phyloP scores from a whole-genome alignment of 23 tunicate genomes.

The Trididemnum clinides region DNA sequence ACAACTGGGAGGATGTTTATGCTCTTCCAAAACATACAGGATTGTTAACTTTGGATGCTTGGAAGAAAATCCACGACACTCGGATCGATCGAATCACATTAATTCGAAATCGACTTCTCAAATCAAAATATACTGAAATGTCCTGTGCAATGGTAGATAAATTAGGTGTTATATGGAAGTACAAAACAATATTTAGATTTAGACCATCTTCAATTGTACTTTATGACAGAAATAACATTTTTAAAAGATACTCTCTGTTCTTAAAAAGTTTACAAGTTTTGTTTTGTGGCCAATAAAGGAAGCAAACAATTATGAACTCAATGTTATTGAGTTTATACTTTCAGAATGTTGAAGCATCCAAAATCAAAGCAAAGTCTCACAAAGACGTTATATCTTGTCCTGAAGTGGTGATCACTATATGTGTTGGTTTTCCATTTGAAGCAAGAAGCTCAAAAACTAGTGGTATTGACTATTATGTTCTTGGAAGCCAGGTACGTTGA shows the following conservation, averaged over 20 bases:
- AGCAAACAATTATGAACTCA: too few species aligned
- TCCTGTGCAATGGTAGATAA: conserved; percentile 70
- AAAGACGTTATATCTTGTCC: conserved; percentile 60
- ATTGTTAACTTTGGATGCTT: conserved; percentile 42
- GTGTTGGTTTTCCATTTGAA: conserved; percentile 54
- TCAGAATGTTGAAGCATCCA: conserved; percentile 20
- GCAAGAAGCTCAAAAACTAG: conserved; percentile 43
- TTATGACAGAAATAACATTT: too few species aligned
- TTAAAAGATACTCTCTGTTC: background rate
- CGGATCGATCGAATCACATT: background rate
- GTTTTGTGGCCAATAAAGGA: too few species aligned
- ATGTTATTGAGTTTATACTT: too few species aligned
- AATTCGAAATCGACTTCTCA: conserved; percentile 12
- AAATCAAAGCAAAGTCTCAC: conserved; percentile 47
- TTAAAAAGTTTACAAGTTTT: too few species aligned
- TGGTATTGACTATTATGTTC: conserved; percentile 48
- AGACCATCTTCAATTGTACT: too few species aligned
- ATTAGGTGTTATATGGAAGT: too few species aligned
- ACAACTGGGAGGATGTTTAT: conserved; percentile 58
- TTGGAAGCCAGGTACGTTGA: conserved; percentile 75
- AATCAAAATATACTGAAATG: conserved; percentile 63
- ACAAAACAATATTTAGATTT: too few species aligned
- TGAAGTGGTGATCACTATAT: conserved; percentile 58
- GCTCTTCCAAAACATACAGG: conserved; percentile 45
- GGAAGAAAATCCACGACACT: conserved; percentile 7